Evolutionary conservation across 2,113 vertebrate species (phyloP), one percentile per base, ranked within the genome.

Genomic region (Synodontis membranacea): DNA sequence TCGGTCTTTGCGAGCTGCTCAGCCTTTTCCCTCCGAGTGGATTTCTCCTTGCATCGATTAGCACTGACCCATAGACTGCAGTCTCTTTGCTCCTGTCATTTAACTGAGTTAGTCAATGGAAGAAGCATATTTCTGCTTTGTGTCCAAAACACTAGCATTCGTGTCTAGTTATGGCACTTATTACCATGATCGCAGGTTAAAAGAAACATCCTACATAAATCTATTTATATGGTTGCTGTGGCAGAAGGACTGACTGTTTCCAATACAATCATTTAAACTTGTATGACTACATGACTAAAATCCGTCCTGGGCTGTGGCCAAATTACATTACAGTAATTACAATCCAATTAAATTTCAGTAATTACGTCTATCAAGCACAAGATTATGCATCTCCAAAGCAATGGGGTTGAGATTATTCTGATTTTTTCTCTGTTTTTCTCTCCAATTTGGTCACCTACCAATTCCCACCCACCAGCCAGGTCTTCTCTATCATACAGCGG

Each of bases 1-100:
- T 89, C 86, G 82, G 68, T 66, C 48, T 88, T 87, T 76, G 39
- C 80, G 81, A 90, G 72, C 84, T 86, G 87, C 70, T 86, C 42
- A 85, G 23, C 7, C 46, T 86, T 64, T 76, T 80, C 82, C 54
- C 80, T 87, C 60, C 28, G 80, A 42, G 50, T 66, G 72, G 25
- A 44, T 64, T 66, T 87, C 68, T 80, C 66, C 72, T 66, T 58
- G 54, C 75, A 84, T 50, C 44, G 62, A 83, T 86, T 86, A 86
- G 78, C 85, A 86, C 80, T 54, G 68, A 87, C 76, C 75, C 80
- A 54, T 44, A 70, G 75, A 28, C 74, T 37, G 31, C 50, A 72
- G 64, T 85, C 70, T 87, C 78, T 79, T 52, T 85, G 34, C 74
- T 82, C 15, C 48, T 87, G 85, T 86, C 84, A 86, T 50, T 70